Base-by-base conservation (phyloP, 2,113 vertebrate genomes). In the Hemibagrus wyckioides region DNA sequence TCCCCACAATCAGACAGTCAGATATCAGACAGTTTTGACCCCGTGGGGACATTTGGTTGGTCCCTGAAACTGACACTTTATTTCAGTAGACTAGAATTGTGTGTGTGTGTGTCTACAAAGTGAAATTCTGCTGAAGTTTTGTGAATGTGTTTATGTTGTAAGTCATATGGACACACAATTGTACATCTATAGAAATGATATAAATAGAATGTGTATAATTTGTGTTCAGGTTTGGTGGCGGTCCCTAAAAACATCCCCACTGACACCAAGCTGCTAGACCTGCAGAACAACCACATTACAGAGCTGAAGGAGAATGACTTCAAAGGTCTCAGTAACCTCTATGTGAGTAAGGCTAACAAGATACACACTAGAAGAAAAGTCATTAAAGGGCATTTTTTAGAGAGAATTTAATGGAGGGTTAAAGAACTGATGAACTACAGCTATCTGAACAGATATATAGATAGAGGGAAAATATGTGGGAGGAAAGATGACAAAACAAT, bases 301-400 rank as follows among this genome's bases (percentile, higher is more conserved):
- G 97, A 98, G 90, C 93, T 98, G 7, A 97, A 95, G 71, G 97
- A 97, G 90, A 94, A 97, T 25, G 97, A 97, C 92, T 97, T 98
- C 93, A 96, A 96, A 91, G 97, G 97, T 88, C 96, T 98, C 2
- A 92, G 92, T 59, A 94, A 96, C 89, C 94, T 98, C 87, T 97
- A 97, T 2, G 97, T 98, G 95, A 96, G 97, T 90, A 15, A 88
- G 14, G 25, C 28, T 73, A 23, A 28, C 30, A 28, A 25, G 48
- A 54, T 2, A 2, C 4, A 67, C 41, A 33, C 39, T 23, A 23
- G 67, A 28, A 87, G 57, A 80, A 21, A 71, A 61, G 80, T 25
- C 50, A 33, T 39, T 28, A 50, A 19, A 4, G 57, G 36, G 3
- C 39, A 39, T 75, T 57, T 17, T 36, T 23, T 63, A 15, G 13